These are phyloP conservation scores for Caracal caracal DNA, from an alignment of 2,113 vertebrate species.

Conservation along the genomic window DNA sequence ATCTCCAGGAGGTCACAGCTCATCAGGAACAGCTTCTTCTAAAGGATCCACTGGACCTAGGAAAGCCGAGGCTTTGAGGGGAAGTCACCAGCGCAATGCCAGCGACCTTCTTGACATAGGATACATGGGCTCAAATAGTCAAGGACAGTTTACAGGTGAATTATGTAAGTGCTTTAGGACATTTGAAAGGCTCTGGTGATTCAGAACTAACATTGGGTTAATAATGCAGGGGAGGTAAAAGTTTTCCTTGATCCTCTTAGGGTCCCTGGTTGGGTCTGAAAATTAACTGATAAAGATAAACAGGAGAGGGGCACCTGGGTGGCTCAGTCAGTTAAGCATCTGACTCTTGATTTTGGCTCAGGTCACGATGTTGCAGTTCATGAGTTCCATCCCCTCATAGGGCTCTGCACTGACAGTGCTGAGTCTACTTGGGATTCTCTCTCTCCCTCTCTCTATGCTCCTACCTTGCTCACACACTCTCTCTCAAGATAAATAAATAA, in stretches of 20 bases:
- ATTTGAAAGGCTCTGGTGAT: neutral
- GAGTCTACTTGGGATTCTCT: no score
- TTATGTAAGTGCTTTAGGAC: conserved; percentile 92
- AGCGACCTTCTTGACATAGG: conserved; percentile 93
- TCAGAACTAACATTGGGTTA: neutral
- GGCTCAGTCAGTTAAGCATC: no score
- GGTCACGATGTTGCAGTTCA: no score
- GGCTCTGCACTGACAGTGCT: no score
- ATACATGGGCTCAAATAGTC: conserved; percentile 94
- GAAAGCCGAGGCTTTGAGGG: conserved; percentile 90
- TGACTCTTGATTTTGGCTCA: no score
- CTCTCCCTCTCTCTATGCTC: no score
- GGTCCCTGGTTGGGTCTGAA: neutral
- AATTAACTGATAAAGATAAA: neutral
- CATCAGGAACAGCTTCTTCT: conserved; percentile 97
- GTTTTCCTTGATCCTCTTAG: neutral
- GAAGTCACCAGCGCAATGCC: conserved; percentile 92
- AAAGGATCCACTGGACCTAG: conserved; percentile 97
- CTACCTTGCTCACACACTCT: no score
- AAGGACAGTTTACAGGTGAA: conserved; percentile 96
- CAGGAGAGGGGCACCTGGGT: no score
- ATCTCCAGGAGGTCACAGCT: conserved; percentile 97
- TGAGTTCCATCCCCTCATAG: no score
- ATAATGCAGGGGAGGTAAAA: neutral
- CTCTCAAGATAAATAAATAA: no score